Conservation (phyloP, 2,888 invertebrate species). For the Phymatocera aterrima region DNA sequence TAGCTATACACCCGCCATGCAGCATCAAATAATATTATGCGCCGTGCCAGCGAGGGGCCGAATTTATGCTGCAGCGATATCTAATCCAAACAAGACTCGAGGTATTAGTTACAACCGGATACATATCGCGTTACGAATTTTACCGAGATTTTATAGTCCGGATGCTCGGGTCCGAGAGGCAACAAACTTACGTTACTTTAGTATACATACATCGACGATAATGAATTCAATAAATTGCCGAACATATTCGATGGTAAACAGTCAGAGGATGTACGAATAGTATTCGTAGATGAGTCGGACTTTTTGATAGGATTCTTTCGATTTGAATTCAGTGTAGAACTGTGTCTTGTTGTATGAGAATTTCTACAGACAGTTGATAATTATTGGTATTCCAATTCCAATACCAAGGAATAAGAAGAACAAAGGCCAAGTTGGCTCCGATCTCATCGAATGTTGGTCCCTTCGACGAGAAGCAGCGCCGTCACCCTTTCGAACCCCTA, state of each 20-base stretch:
- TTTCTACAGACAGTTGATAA: neutral
- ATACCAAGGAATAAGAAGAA: conserved; percentile 4
- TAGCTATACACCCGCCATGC: conserved; percentile 32
- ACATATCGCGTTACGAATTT: conserved; percentile 43
- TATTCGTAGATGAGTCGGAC: neutral
- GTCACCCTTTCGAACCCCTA: conserved; percentile 58
- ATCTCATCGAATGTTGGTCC: neutral
- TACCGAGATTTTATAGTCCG: conserved; percentile 30
- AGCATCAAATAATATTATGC: conserved; percentile 37
- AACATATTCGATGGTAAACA: conserved; percentile 6
- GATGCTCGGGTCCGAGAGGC: neutral
- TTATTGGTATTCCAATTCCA: conserved; percentile 16
- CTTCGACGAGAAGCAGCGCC: conserved; percentile 23
- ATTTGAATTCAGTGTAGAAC: neutral
- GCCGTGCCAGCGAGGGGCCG: conserved; percentile 30
- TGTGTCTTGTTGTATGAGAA: neutral
- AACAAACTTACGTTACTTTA: conserved; percentile 11
- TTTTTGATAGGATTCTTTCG: neutral
- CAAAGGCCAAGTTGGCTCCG: neutral
- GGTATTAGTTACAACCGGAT: conserved; percentile 42
- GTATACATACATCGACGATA: conserved; percentile 3
- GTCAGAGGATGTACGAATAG: neutral
- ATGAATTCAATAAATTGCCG: conserved; percentile 5
- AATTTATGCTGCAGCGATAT: conserved; percentile 33
- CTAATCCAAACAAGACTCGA: conserved; percentile 38